Conservation (phyloP, 1,140 invertebrate genomes). For the Macrobrachium nipponense region DNA sequence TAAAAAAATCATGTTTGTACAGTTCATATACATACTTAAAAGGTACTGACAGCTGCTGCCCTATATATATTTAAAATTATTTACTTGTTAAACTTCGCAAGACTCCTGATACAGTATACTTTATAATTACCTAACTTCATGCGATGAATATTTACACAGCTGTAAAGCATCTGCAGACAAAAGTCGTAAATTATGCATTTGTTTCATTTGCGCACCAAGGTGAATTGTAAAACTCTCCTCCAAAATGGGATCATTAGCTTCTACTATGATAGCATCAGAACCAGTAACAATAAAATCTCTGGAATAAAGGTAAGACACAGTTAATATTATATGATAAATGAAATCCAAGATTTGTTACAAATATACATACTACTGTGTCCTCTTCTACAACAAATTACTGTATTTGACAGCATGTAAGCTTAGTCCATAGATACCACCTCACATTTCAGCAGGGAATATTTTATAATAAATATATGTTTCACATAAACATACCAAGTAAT, state of each 20-base stretch:
- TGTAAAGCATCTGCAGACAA: constrained; percentile 88
- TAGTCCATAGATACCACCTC: no score
- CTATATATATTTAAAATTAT: no score
- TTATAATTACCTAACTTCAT: constrained; percentile 68
- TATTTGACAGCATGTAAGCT: no score
- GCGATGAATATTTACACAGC: constrained; percentile 74
- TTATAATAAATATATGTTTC: no score
- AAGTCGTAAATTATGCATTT: constrained; percentile 96
- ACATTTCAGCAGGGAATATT: no score
- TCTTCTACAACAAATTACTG: no score
- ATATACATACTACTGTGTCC: background rate
- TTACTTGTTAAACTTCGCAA: no score
- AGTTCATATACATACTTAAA: no score
- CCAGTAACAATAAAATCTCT: constrained; percentile 40
- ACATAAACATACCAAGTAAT: no score
- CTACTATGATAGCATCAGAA: constrained; percentile 25
- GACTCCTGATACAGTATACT: constrained; percentile 74
- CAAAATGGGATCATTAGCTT: constrained; percentile 43
- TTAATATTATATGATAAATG: background rate
- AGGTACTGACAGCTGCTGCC: no score
- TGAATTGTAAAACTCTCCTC: constrained; percentile 98
- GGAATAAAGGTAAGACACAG: no score
- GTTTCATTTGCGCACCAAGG: constrained; percentile 96
- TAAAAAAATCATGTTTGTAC: no score
- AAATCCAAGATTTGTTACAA: background rate